Evolutionary conservation across 2,797 vertebrate species (phyloP).

Genomic region (Coreius guichenoti): DNA sequence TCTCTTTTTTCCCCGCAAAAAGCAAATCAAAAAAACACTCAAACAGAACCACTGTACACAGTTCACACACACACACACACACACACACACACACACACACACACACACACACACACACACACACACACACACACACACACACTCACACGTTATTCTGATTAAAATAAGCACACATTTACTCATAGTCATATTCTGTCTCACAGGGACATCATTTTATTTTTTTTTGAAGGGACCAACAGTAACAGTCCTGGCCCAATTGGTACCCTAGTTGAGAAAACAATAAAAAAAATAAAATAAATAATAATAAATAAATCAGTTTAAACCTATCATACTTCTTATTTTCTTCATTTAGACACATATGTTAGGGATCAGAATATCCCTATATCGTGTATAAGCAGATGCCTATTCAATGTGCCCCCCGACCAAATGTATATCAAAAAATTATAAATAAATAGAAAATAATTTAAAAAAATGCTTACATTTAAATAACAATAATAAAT

Average conservation of each 20-base stretch:
- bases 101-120: slow-evolving; percentile 9
- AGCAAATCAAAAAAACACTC: background rate
- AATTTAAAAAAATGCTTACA: background rate
- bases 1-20: slow-evolving; percentile 48
- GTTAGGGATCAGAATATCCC: no score
- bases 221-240: no score
- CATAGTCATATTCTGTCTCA: slow-evolving; percentile 22
- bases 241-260: background rate
- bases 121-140: slow-evolving; percentile 10
- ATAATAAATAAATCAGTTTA: background rate
- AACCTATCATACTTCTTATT: no score
- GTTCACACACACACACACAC: slow-evolving; percentile 6
- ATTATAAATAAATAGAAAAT: background rate
- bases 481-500: no score
- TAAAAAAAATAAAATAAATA: background rate
- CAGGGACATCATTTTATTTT: background rate
- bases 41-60: background rate
- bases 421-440: background rate
- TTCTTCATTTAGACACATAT: no score
- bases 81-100: slow-evolving; percentile 10
- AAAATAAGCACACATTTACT: slow-evolving; percentile 20
- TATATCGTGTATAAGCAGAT: background rate
- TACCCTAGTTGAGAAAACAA: background rate
- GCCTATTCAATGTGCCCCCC: background rate
- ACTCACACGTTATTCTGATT: background rate